Percentiles rank a stretch among this genome's conserved stretches.
phyloP scores from a whole-genome alignment of 2,797 vertebrate species.

The Tokudaia muenninki region DNA sequence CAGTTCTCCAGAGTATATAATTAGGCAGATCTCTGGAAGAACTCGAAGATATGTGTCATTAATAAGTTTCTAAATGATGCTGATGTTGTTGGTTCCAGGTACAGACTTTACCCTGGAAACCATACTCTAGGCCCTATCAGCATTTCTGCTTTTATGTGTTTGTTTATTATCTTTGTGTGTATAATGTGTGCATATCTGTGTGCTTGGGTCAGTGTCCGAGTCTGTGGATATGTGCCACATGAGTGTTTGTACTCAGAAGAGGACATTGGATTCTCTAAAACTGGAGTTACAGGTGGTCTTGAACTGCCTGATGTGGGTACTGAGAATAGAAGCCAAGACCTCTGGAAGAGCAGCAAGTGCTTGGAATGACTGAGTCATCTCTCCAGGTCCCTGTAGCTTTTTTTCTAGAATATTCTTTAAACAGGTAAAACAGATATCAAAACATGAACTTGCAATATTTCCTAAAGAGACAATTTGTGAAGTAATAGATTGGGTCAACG shows the following conservation, averaged over 20 bases:
- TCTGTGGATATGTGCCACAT: neutral
- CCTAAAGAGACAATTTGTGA: conserved; percentile 48
- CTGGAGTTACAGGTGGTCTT: neutral
- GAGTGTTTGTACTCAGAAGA: neutral
- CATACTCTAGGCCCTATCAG: neutral
- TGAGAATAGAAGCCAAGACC: neutral
- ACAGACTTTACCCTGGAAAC: neutral
- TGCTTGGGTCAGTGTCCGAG: neutral
- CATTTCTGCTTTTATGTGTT: conserved; percentile 14
- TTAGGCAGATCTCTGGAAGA: neutral
- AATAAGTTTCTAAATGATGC: neutral
- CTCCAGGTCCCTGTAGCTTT: neutral
- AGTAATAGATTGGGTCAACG: neutral
- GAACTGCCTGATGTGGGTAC: neutral
- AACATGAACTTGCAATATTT: conserved; percentile 32
- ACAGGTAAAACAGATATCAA: conserved; percentile 22
- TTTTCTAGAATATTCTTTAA: neutral
- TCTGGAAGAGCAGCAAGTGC: neutral
- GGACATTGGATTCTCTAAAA: neutral
- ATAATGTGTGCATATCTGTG: neutral
- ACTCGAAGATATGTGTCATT: conserved; percentile 1
- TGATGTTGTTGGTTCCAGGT: neutral
- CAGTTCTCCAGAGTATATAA: neutral
- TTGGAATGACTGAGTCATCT: neutral
- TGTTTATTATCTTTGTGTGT: neutral